Base-by-base conservation (phyloP, 2,888 invertebrate species). In the Cosmopolites sordidus region DNA sequence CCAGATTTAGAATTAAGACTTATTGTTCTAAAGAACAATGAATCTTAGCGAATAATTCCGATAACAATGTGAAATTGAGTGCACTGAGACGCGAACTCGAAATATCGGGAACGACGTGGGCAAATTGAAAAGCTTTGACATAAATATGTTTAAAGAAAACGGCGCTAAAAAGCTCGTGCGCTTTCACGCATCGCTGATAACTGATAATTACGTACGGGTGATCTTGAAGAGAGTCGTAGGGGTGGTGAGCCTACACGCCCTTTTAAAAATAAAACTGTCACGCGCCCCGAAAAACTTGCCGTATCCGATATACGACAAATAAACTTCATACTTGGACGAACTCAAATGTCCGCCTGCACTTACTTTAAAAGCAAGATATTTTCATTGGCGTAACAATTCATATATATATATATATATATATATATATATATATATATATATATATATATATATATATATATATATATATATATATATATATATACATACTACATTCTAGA, bases 121-220 rank as follows among this genome's bases (percentile, higher is more conserved):
- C 64, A 64, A 67, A 70, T 67, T 66, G 69, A 69, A 70, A 69
- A 68, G 71, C 71, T 71, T 71, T 72, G 72, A 72, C 68, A 70
- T 69, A 71, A 73, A 73, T 71, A 72, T 72, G 69, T 69, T 71
- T 71, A 70, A 71, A 65, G 71, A 71, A 72, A 70, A 67, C 66
- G 69, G 69, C 66, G 68, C 68, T 68, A 71, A 72, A 73, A 71
- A 71, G 71, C 68, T 69, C 66, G 71, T 67, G 69, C 66, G 69
- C 70, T 69, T 70, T 73, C 68, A 70, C 69, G 69, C 66, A 64
- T 63, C 66, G 68, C 49, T 62, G 73, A 69, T 73, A 73, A 73
- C 73, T 68, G 73, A 73, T 74, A 74, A 74, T 73, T 74, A 73
- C 72, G 72, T 71, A 69, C 73, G 73, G 72, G 72, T 72, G 73